Evolutionary conservation across 2,113 vertebrate species (phyloP).

Genomic region (Aptenodytes forsteri): DNA sequence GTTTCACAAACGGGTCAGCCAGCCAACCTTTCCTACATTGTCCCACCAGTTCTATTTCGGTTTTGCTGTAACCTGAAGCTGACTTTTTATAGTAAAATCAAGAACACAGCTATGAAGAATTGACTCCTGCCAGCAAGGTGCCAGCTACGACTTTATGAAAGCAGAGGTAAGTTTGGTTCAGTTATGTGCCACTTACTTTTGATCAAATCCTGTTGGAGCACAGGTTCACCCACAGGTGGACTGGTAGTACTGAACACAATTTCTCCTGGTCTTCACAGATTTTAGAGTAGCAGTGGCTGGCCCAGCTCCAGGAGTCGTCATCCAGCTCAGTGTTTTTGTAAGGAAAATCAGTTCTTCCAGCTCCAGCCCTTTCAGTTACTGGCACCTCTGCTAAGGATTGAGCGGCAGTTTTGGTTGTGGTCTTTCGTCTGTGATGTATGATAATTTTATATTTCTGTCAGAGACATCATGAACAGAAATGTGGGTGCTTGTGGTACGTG

Average conservation of each 20-base stretch:
- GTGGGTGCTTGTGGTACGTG: rapidly evolving
- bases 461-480: background rate
- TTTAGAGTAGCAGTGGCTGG: background rate
- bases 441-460: background rate
- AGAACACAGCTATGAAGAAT: background rate
- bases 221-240: background rate
- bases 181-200: background rate
- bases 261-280: background rate
- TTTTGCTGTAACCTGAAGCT: conserved; percentile 8
- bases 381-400: background rate
- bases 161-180: background rate
- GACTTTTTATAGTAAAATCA: background rate
- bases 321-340: background rate
- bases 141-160: background rate
- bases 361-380: background rate
- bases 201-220: background rate
- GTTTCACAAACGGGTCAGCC: conserved; percentile 18
- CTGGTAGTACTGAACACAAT: background rate
- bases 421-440: background rate
- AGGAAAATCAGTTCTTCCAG: background rate
- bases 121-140: background rate
- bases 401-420: background rate
- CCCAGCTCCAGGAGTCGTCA: background rate
- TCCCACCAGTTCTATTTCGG: background rate
- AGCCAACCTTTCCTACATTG: background rate